Base-by-base conservation (phyloP, 2,113 vertebrate species). In the Aleadryas rufinucha region DNA sequence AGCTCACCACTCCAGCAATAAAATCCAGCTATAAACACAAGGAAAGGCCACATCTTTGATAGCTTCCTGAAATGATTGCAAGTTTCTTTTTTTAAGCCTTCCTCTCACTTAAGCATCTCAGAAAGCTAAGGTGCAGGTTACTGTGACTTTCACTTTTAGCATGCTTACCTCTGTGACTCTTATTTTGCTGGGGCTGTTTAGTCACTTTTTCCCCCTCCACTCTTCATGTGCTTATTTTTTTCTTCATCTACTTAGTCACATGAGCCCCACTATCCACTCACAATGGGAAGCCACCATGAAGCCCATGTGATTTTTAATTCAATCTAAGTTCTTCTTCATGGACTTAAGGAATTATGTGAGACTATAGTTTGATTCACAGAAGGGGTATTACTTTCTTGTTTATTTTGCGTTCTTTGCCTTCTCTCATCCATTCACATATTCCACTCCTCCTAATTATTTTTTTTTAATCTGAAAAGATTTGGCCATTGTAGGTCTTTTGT, bases 1-100 rank as follows among this genome's bases (percentile, higher is more conserved):
- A 86, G 54, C 20, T 63, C 41, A 63, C 33, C 53, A 50, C 50
- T 94, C 54, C 41, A 79, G 82, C 82, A 95, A 77, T 91, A 93
- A 96, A 96, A 84, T 71, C 23, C 35, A 74, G 50, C 89, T 50
- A 69, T 87, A 85, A 95, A 96, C 75, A 80, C 0, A 0, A 33
- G n/a, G 45, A 84, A 97, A 93, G 47, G 35, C 45, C 68, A 60
- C n/a, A 6, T 72, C 59, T 90, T 65, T 88, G 59, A 86, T 26
- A 77, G 42, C 64, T 95, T 93, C 72, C 28, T 90, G 80, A 88
- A 84, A 93, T 15, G 8, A 85, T 5, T 72, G 24, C 23, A 57
- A 57, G 28, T 30, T 71, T 69, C 44, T 60, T 85, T 94, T 88
- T 90, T 88, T 76, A 80, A 2, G 1, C 50, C 30, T 92, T 89